These are phyloP conservation scores for Willowsia nigromaculata DNA, from an alignment of 2,888 invertebrate species.

Conservation along the genomic window DNA sequence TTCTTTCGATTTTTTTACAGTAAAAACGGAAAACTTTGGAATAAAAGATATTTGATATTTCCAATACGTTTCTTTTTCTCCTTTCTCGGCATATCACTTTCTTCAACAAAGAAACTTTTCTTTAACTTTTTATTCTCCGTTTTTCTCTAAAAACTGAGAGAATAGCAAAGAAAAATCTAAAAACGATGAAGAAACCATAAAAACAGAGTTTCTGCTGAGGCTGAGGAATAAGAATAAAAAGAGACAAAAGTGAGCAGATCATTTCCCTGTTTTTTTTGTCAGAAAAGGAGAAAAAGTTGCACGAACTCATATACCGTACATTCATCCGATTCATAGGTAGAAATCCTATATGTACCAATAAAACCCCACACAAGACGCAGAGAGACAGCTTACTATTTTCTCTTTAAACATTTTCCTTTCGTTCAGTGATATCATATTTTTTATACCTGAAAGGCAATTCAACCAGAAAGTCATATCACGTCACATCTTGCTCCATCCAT, in stretches of 20 bases:
- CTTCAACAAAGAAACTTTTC: background rate
- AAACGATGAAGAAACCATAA: conserved; percentile 45
- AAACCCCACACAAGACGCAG: background rate
- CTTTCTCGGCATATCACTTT: background rate
- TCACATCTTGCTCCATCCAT: conserved; percentile 37
- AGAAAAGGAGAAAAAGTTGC: background rate
- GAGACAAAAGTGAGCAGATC: conserved; percentile 44
- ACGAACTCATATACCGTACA: background rate
- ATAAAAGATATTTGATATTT: conserved; percentile 39
- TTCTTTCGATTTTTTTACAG: background rate
- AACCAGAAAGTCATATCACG: conserved; percentile 51
- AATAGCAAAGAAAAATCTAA: conserved; percentile 16
- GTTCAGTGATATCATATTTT: conserved; percentile 27
- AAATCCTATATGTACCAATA: conserved; percentile 38
- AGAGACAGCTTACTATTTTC: background rate
- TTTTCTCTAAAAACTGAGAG: background rate
- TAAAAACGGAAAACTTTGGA: conserved; percentile 10
- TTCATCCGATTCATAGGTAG: background rate
- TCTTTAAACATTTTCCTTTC: background rate
- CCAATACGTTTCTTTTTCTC: conserved; percentile 23
- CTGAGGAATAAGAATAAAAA: background rate
- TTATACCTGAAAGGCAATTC: conserved; percentile 49
- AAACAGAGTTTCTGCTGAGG: conserved; percentile 9
- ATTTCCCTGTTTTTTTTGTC: background rate
- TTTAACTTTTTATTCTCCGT: conserved; percentile 17